Base-by-base conservation (phyloP, 2,797 vertebrate genomes). In the Leptoclinus maculatus region DNA sequence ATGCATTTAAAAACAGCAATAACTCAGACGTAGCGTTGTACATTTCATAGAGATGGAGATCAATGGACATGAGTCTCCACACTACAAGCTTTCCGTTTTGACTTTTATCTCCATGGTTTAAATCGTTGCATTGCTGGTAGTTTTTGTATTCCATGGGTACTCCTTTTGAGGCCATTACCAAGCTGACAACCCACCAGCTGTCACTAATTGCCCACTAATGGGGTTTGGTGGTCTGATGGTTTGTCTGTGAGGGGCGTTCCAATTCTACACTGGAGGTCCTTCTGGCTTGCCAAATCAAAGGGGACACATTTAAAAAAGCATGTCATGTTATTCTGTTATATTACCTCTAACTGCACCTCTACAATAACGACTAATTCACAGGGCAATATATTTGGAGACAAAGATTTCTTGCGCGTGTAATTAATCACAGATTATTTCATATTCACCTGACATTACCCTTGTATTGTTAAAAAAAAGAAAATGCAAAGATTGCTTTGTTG, bases 131-230 rank as follows among this genome's bases (percentile, higher is more conserved):
- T 87, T 56, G 56, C 82, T 63, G 78, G 77, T 90, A 87, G 84
- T 91, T 94, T 94, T 91, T 91, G 92, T 94, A 94, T 95, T 96
- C 93, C 83, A 74, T 66, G 78, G 89, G 83, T 92, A 92, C 91
- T 95, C 87, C 93, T 95, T 95, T 90, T 94, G 93, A 94, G 92
- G 93, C 94, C 94, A 95, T 96, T 96, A 95, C 94, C 93, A 92
- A 83, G 89, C 94, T 95, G 95, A 95, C 95, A 95, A 93, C 92
- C 93, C 93, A 95, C 94, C 95, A 96, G 95, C 95, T 96, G 95
- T 95, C 95, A 94, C 94, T 96, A 96, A 96, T 96, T 95, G 94
- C 94, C 92, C 94, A 93, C 94, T 96, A 96, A 96, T 96, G 94
- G 95, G 92, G 92, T 95, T 92, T 89, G 87, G 93, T 95, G 93